Base-by-base conservation (phyloP, 2,888 invertebrate genomes). In the Liposcelis brunnea region DNA sequence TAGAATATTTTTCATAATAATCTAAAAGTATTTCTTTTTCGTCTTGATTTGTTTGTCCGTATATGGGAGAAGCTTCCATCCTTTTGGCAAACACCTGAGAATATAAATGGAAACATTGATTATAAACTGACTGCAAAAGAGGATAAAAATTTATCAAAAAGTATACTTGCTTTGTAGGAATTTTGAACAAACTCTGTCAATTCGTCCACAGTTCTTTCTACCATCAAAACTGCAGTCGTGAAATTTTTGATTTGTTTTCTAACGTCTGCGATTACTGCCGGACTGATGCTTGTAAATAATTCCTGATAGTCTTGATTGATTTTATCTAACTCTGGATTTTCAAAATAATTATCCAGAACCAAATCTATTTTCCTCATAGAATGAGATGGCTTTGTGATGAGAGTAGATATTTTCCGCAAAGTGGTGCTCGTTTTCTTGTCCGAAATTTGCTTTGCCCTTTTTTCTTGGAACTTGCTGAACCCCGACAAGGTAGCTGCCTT, bases 1-100 rank as follows among this genome's bases (percentile, higher is more conserved):
- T 93, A 43, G 93, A 75, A 59, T 89, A 90, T 57, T 85, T 86
- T 66, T 99, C 98, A 40, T 87, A 82, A 59, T 86, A 89, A 65
- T 94, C 91, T 59, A 94, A 72, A 49, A 95, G 70, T 53, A 77
- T 74, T 55, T 90, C 89, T 54, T 79, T 77, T 35, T 77, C 73
- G 53, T 91, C 90, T 1, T 71, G 60, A 35, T 74, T 7, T 18
- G 16, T 31, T 14, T 31, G n/a, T 10, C 19, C 61, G 61, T 80
- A 83, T 55, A 72, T 68, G 0, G 67, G 56, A 51, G 72, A 69
- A n/a, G 69, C 68, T 53, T 81, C 78, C 66, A 87, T 72, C 53
- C 80, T 71, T 50, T 80, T 79, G 51, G 74, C 72, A 61, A 87
- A 77, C n/a, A 66, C 61, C 7, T 51, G 50, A 26, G 26, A n/a